Percentiles rank a stretch among this genome's conserved stretches.
Conservation (phyloP, 2,888 invertebrate species). For the Rapana venosa region DNA sequence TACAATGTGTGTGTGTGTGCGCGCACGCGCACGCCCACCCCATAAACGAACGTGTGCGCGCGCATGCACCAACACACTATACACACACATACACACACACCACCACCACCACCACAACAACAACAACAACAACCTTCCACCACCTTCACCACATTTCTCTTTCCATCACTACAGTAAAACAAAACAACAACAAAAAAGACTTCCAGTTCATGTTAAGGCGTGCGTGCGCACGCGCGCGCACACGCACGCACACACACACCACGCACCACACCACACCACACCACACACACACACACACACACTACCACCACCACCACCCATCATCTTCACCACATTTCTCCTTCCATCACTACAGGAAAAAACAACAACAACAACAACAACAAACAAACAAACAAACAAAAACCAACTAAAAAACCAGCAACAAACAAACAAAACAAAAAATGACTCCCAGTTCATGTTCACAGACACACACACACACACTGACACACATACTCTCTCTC, state of each 20-base stretch:
- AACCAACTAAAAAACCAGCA: too few species aligned
- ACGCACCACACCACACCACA: background rate
- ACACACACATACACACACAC: slow-evolving; percentile 2
- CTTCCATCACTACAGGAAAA: too few species aligned
- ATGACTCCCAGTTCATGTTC: too few species aligned
- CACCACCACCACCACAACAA: background rate
- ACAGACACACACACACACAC: too few species aligned
- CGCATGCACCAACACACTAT: background rate
- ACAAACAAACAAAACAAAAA: too few species aligned
- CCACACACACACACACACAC: background rate
- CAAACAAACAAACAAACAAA: too few species aligned
- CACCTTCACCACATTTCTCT: too few species aligned
- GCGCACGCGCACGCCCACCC: background rate
- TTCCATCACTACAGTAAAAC: background rate
- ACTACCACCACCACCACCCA: too few species aligned
- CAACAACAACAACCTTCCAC: background rate
- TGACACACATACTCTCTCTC: too few species aligned
- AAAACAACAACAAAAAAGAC: background rate
- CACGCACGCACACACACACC: background rate
- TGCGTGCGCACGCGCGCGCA: background rate
- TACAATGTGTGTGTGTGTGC: too few species aligned
- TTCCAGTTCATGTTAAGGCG: background rate
- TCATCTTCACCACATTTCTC: too few species aligned
- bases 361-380: too few species aligned
- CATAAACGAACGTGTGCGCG: background rate